A percentile compares a stretch with the other conserved stretches of the same genome.
Evolutionary conservation across 1,140 invertebrate genomes (phyloP).

Genomic region (Nasonia giraulti): DNA sequence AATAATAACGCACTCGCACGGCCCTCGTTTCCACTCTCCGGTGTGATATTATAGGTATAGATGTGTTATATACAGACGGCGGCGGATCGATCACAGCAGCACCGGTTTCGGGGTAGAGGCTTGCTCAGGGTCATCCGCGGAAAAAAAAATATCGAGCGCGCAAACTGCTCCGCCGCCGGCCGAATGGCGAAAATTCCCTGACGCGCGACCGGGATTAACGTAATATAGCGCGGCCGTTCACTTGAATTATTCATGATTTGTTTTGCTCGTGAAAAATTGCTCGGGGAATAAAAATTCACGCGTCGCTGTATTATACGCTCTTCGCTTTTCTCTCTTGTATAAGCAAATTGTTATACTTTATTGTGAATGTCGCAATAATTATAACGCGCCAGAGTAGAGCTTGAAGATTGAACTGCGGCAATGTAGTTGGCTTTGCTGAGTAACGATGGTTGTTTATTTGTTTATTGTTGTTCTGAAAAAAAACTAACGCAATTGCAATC

Average conservation of each 20-base stretch:
- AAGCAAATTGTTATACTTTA: no score
- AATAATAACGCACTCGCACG: neutral
- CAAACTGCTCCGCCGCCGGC: neutral
- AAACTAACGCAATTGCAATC: no score
- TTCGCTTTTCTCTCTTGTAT: neutral
- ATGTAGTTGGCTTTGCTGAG: no score
- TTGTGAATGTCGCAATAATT: no score
- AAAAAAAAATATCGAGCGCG: constrained; percentile 45
- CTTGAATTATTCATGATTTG: constrained; percentile 37
- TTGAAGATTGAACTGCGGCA: no score
- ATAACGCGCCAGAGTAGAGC: no score
- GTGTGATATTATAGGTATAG: neutral
- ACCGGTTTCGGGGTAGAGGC: constrained; percentile 17
- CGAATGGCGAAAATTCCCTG: constrained; percentile 20
- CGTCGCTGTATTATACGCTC: neutral
- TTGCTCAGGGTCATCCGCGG: constrained; percentile 42
- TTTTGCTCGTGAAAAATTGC: neutral
- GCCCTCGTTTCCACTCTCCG: no score
- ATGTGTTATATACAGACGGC: neutral
- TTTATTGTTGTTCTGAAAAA: no score
- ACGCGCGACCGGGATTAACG: neutral
- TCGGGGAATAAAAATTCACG: neutral
- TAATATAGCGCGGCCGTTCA: neutral
- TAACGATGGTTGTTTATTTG: no score
- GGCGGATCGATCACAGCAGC: constrained; percentile 10